These are phyloP conservation scores for Drosophila niveifrons DNA, from an alignment of 2,888 invertebrate genomes.

Conservation along the genomic window DNA sequence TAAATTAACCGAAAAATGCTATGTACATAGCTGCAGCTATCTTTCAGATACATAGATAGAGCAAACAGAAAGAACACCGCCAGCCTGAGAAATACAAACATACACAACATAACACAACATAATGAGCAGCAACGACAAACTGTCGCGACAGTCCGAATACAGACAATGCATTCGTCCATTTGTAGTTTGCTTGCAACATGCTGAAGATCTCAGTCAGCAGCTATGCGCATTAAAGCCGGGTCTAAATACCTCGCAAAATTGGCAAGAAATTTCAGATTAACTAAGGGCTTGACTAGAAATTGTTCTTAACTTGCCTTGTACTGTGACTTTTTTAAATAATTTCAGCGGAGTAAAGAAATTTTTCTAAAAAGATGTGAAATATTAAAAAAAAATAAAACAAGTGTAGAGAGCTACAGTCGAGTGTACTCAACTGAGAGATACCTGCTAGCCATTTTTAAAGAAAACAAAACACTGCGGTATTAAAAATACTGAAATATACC, in stretches of 20 bases:
- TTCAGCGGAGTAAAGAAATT: neutral
- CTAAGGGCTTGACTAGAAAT: neutral
- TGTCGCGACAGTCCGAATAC: neutral
- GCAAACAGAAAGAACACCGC: conserved; percentile 57
- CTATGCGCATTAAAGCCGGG: conserved; percentile 5
- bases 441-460: too few relatives aligned
- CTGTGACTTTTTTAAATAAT: neutral
- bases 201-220: conserved; percentile 31
- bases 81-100: conserved; percentile 77
- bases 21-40: conserved; percentile 56
- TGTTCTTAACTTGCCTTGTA: neutral
- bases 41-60: conserved; percentile 53
- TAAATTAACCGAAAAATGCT: conserved; percentile 74
- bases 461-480: too few relatives aligned
- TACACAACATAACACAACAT: conserved; percentile 33
- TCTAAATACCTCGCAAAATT: conserved; percentile 13
- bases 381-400: too few relatives aligned
- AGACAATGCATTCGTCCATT: neutral
- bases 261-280: conserved; percentile 1
- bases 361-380: too few relatives aligned
- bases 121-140: neutral
- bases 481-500: too few relatives aligned
- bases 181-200: conserved; percentile 10
- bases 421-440: too few relatives aligned
- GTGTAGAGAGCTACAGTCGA: too few relatives aligned